Percentiles rank a stretch among this genome's conserved stretches.
phyloP scores from a whole-genome alignment of 2,113 vertebrate genomes.

The Axis porcinus region DNA sequence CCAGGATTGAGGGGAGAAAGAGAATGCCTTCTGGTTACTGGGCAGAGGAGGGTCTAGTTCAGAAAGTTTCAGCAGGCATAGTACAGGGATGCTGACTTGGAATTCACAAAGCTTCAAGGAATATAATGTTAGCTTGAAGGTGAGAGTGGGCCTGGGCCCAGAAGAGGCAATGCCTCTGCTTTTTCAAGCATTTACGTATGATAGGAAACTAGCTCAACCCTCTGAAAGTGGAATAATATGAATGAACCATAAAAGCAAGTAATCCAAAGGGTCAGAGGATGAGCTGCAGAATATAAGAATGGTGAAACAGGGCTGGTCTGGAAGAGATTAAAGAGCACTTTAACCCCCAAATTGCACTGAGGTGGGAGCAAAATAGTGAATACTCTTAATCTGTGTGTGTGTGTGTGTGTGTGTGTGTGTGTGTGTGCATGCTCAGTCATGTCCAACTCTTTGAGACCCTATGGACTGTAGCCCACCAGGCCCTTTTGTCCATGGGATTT shows the following conservation, averaged over 20 bases:
- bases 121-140: background rate
- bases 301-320: background rate
- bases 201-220: background rate
- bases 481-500: background rate
- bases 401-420: background rate
- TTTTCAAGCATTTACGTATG: background rate
- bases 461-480: background rate
- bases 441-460: background rate
- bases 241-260: background rate
- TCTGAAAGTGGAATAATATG: background rate
- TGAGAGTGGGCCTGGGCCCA: background rate
- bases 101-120: slow-evolving; percentile 13
- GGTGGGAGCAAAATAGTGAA: background rate
- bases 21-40: background rate
- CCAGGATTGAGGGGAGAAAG: background rate
- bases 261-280: background rate
- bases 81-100: background rate
- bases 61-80: background rate
- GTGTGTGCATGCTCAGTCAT: background rate
- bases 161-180: background rate
- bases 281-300: background rate
- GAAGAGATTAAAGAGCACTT: background rate
- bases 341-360: background rate
- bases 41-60: background rate
- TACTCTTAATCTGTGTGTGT: background rate